Conservation (phyloP, 1,140 invertebrate species). For the Drosophila pruinosa region DNA sequence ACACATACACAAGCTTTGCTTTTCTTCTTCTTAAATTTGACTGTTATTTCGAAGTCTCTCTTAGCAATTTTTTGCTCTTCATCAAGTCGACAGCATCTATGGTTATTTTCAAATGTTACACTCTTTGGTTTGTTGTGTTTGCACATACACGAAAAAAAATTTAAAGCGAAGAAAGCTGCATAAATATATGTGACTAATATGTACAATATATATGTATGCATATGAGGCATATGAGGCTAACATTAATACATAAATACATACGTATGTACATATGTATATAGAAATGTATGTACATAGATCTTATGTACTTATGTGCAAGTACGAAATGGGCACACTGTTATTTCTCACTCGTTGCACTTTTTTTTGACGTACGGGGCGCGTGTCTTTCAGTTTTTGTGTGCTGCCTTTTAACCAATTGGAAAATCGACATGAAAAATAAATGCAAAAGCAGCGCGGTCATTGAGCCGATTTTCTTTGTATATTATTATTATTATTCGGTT, state of each 20-base stretch:
- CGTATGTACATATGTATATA: not conserved
- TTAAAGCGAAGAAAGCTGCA: not conserved
- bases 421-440: conserved; percentile 38
- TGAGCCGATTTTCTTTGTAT: conserved; percentile 31
- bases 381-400: conserved; percentile 29
- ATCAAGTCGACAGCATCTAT: conserved; percentile 28
- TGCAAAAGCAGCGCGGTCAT: conserved; percentile 22
- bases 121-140: conserved; percentile 24
- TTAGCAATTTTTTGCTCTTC: conserved; percentile 24
- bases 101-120: conserved; percentile 35
- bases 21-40: conserved; percentile 69
- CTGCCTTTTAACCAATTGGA: conserved; percentile 32
- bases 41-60: conserved; percentile 60
- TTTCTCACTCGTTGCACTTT: conserved; percentile 64
- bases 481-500: conserved; percentile 10
- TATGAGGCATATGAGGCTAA: not conserved
- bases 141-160: conserved; percentile 32
- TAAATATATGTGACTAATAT: conserved; percentile 36
- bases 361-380: conserved; percentile 23
- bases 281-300: not conserved
- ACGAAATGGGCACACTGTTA: conserved; percentile 52
- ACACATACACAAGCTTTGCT: conserved; percentile 32
- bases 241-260: conserved; percentile 12
- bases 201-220: conserved; percentile 6
- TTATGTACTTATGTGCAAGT: conserved; percentile 9